A percentile compares a stretch with the other conserved stretches of the same genome.
phyloP scores from a whole-genome alignment of 2,797 vertebrate genomes.

The Ctenosaura bakeri region DNA sequence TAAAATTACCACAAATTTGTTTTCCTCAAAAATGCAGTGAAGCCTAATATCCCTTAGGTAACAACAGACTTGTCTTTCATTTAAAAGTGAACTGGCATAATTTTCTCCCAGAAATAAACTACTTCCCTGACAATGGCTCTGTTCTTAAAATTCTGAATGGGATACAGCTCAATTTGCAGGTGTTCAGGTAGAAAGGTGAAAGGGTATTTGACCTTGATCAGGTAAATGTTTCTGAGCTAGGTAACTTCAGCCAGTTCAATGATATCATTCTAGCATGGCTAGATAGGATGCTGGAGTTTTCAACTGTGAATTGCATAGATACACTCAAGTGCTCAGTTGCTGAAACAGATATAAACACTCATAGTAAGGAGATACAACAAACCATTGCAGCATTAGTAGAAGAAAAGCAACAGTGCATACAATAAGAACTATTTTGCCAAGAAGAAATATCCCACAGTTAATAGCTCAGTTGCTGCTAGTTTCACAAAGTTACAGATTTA shows the following conservation, averaged over 20 bases:
- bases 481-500: neutral
- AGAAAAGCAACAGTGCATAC: conserved; percentile 68
- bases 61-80: conserved; percentile 92
- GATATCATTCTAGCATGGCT: conserved; percentile 80
- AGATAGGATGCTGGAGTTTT: conserved; percentile 80
- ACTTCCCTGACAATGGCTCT: conserved; percentile 87
- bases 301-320: conserved; percentile 76
- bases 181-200: conserved; percentile 86
- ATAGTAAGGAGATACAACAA: conserved; percentile 38
- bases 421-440: conserved; percentile 49
- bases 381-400: conserved; percentile 53
- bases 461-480: conserved; percentile 20
- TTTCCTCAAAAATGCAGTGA: conserved; percentile 95
- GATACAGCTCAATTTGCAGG: conserved; percentile 88
- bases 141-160: conserved; percentile 87
- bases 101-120: conserved; percentile 87
- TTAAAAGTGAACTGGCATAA: conserved; percentile 79
- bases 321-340: conserved; percentile 79
- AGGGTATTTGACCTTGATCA: conserved; percentile 83
- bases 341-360: conserved; percentile 66
- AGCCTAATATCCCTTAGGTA: conserved; percentile 91
- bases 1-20: conserved; percentile 99
- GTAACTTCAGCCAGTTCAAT: conserved; percentile 84
- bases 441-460: conserved; percentile 50
- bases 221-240: conserved; percentile 77